phyloP scores from a whole-genome alignment of 1,140 invertebrate genomes.

The Drosophila punjabiensis region DNA sequence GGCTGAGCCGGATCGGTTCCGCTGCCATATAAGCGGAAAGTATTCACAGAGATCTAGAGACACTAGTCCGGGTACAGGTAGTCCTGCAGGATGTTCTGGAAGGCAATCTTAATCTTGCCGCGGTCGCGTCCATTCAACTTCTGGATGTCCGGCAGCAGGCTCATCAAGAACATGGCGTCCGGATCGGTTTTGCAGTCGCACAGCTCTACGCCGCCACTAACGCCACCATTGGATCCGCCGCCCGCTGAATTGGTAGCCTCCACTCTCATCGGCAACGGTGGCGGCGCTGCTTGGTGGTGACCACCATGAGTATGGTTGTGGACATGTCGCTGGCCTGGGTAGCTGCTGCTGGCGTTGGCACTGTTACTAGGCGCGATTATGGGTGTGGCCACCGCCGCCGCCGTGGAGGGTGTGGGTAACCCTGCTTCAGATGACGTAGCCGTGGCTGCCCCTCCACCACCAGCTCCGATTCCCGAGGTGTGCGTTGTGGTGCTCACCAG shows the following conservation, averaged over 20 bases:
- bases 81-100: slow-evolving; percentile 83
- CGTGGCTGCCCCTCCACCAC: not conserved
- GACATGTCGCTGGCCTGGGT: slow-evolving; percentile 43
- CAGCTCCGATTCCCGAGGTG: slow-evolving; percentile 1
- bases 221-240: slow-evolving; percentile 16
- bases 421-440: slow-evolving; percentile 42
- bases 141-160: slow-evolving; percentile 80
- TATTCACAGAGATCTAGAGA: slow-evolving; percentile 61
- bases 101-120: slow-evolving; percentile 83
- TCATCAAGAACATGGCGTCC: slow-evolving; percentile 85
- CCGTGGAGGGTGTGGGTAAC: slow-evolving; percentile 42
- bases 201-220: slow-evolving; percentile 54
- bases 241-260: slow-evolving; percentile 48
- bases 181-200: slow-evolving; percentile 84
- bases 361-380: slow-evolving; percentile 28
- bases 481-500: slow-evolving; percentile 79
- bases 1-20: slow-evolving; percentile 54
- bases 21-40: slow-evolving; percentile 50
- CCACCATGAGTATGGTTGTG: slow-evolving; percentile 46
- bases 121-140: slow-evolving; percentile 82
- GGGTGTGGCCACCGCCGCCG: slow-evolving; percentile 16
- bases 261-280: slow-evolving; percentile 31
- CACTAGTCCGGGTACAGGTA: slow-evolving; percentile 81
- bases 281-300: slow-evolving; percentile 45
- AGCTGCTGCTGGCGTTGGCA: slow-evolving; percentile 24